A percentile compares a stretch with the other conserved stretches of the same genome.
Conservation (phyloP, 1,140 invertebrate species). For the Tetraneura akinire region DNA sequence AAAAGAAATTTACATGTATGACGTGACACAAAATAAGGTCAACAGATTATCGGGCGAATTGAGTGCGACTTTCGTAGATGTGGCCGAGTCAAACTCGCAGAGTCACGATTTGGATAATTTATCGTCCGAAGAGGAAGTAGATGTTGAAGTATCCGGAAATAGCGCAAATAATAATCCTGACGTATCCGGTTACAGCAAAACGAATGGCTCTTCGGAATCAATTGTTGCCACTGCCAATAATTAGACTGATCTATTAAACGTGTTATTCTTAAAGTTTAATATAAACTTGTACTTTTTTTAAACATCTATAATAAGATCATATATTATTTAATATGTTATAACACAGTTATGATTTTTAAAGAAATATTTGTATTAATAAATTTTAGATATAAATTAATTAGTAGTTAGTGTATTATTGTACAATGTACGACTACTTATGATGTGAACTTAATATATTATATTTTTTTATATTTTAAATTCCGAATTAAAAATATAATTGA, state of each 20-base stretch:
- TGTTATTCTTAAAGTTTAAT: conserved; percentile 27
- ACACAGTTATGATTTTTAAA: neutral
- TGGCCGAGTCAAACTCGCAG: conserved; percentile 77
- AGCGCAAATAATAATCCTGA: neutral
- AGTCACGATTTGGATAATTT: conserved; percentile 68
- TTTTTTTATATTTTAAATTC: neutral
- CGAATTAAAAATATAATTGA: neutral
- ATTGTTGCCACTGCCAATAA: conserved; percentile 37
- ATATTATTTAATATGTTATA: too few relatives aligned
- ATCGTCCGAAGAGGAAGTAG: conserved; percentile 55
- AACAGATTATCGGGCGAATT: conserved; percentile 73
- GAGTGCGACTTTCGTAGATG: conserved; percentile 78
- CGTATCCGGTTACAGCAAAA: conserved; percentile 43
- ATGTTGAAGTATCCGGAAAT: conserved; percentile 41
- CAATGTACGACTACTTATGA: neutral
- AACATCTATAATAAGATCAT: neutral
- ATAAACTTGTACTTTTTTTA: conserved; percentile 1
- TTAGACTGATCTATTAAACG: conserved; percentile 31
- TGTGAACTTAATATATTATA: neutral
- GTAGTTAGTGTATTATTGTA: too few relatives aligned
- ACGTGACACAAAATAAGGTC: conserved; percentile 67
- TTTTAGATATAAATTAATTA: neutral
- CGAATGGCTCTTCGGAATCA: neutral
- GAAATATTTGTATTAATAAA: neutral
- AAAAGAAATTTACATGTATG: conserved; percentile 86